Percentiles rank a stretch among this genome's conserved stretches.
These are phyloP conservation scores for Hyposoter didymator DNA, from an alignment of 2,888 invertebrate genomes.

Conservation along the genomic window DNA sequence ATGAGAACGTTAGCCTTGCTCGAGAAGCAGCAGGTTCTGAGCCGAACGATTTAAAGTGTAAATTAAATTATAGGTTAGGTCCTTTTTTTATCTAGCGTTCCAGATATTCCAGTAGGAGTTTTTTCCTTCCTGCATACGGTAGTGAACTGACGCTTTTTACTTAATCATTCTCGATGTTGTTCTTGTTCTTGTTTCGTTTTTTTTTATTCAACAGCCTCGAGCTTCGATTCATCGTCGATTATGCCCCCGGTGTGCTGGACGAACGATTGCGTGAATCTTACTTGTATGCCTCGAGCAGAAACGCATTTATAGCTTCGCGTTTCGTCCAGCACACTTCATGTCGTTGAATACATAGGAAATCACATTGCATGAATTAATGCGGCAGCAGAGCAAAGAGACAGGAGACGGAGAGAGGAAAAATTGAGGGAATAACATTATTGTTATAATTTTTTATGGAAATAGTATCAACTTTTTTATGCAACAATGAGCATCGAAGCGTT, in stretches of 20 bases:
- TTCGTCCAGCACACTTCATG: conserved; percentile 9
- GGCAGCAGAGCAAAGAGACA: not conserved
- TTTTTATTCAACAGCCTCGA: conserved; percentile 1
- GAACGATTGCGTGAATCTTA: conserved; percentile 45
- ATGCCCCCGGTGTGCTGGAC: conserved; percentile 39
- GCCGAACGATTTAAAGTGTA: not conserved
- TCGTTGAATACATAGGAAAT: conserved; percentile 33
- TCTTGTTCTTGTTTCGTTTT: not conserved
- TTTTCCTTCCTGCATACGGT: conserved; percentile 15
- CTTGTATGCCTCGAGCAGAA: conserved; percentile 38
- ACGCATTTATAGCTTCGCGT: conserved; percentile 28
- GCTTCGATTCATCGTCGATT: conserved; percentile 58
- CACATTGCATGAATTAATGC: conserved; percentile 37
- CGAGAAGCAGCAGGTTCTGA: not conserved
- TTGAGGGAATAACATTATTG: not conserved
- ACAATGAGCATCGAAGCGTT: not conserved
- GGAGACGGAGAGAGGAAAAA: not conserved
- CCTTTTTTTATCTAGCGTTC: conserved; percentile 3
- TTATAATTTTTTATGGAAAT: not conserved
- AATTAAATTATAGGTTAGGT: not conserved
- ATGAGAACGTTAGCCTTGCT: not conserved
- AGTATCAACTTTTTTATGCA: not conserved
- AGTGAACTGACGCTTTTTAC: conserved; percentile 30
- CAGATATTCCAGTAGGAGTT: conserved; percentile 20
- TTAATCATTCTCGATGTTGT: conserved; percentile 53